A percentile compares a stretch with the other conserved stretches of the same genome.
These are phyloP conservation scores for Dinothrombium tinctorium DNA, from an alignment of 1,140 invertebrate genomes.

Conservation along the genomic window DNA sequence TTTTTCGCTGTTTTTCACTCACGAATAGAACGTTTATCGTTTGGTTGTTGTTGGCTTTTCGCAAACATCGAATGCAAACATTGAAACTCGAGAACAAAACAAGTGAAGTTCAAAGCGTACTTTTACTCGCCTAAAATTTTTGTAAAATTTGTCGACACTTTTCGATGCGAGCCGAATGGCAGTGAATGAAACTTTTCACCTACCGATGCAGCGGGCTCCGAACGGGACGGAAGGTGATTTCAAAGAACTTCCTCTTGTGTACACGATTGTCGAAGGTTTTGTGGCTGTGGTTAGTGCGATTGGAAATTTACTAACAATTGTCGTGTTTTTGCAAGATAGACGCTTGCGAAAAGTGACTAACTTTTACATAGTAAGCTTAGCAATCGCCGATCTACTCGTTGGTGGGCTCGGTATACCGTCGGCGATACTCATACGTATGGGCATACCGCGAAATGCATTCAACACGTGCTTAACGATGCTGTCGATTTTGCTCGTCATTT, in stretches of 20 bases:
- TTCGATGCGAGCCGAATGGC: too few relatives aligned
- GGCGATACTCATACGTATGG: constrained; percentile 47
- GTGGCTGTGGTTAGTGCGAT: constrained; percentile 53
- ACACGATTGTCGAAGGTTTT: constrained; percentile 45
- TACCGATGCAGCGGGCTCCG: too few relatives aligned
- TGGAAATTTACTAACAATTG: constrained; percentile 59
- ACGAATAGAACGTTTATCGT: too few relatives aligned
- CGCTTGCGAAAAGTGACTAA: constrained; percentile 54
- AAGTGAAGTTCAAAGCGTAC: too few relatives aligned
- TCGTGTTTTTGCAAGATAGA: constrained; percentile 49
- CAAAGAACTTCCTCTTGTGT: constrained; percentile 21
- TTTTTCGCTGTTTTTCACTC: too few relatives aligned
- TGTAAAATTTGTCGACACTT: too few relatives aligned
- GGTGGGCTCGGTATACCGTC: constrained; percentile 47
- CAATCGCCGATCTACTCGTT: constrained; percentile 50
- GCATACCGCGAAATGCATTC: constrained; percentile 46
- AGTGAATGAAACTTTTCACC: too few relatives aligned
- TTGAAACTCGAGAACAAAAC: too few relatives aligned
- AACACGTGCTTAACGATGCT: constrained; percentile 55
- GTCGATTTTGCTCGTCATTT: constrained; percentile 57
- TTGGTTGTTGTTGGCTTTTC: too few relatives aligned
- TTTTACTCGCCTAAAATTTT: too few relatives aligned
- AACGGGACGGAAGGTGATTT: too few relatives aligned
- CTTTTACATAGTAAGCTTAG: constrained; percentile 70
- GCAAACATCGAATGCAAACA: too few relatives aligned